Percentiles rank a stretch among this genome's conserved stretches.
Conservation (phyloP, 2,888 invertebrate genomes). For the Thecophora atra region DNA sequence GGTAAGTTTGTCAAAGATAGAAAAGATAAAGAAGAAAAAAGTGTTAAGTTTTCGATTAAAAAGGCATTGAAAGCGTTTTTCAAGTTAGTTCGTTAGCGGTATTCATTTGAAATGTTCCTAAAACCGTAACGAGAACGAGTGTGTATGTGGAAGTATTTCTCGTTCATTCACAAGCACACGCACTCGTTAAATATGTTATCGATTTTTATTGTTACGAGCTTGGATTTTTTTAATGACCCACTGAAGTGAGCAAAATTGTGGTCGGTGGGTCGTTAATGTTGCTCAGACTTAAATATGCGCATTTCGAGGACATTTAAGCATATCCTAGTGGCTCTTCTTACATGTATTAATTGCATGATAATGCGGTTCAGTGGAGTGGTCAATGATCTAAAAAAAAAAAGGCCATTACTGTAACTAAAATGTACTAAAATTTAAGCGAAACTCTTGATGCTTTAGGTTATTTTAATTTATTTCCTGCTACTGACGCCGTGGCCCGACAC, state of each 20-base stretch:
- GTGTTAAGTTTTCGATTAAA: not conserved
- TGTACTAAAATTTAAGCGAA: too few relatives aligned
- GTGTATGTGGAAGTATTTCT: not conserved
- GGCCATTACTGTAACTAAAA: too few relatives aligned
- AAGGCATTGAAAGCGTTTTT: conserved; percentile 9
- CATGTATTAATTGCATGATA: too few relatives aligned
- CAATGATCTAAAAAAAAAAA: too few relatives aligned
- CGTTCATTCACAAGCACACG: not conserved
- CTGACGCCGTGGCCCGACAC: conserved; percentile 90
- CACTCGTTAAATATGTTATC: conserved; percentile 48
- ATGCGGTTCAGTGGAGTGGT: too few relatives aligned
- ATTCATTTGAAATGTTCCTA: conserved; percentile 7
- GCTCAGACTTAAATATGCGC: conserved; percentile 36
- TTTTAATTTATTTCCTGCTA: conserved; percentile 81
- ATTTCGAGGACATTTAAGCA: conserved; percentile 42
- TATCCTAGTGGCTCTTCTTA: not conserved
- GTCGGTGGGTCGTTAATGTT: conserved; percentile 29
- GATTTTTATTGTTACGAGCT: conserved; percentile 51
- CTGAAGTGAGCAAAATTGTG: conserved; percentile 41
- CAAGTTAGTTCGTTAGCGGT: not conserved
- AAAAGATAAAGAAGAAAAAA: conserved; percentile 30
- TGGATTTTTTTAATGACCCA: conserved; percentile 43
- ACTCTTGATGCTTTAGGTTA: conserved; percentile 71
- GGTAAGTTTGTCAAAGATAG: conserved; percentile 73
- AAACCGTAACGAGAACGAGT: conserved; percentile 43